Percentiles rank a stretch among this genome's conserved stretches.
These are phyloP conservation scores for Toxotes jaculatrix DNA, from an alignment of 2,113 vertebrate genomes.

Conservation along the genomic window DNA sequence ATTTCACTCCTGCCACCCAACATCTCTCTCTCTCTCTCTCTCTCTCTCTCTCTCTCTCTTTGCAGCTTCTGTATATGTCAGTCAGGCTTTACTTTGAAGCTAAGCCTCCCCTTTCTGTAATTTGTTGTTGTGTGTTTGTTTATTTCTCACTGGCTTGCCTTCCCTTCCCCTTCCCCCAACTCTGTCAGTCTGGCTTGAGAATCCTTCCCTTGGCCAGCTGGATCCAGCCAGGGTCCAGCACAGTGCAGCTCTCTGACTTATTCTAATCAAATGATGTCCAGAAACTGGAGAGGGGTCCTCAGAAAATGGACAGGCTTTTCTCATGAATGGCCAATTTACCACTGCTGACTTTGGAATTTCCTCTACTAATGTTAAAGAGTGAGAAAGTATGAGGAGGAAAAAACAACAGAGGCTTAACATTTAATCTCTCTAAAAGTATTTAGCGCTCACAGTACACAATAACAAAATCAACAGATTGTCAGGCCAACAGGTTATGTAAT, in stretches of 20 bases:
- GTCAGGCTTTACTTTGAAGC: conserved; percentile 68
- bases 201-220: conserved; percentile 36
- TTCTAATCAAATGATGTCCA: conserved; percentile 64
- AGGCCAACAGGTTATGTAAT: conserved; percentile 69
- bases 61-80: conserved; percentile 29
- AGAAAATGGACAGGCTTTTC: conserved; percentile 60
- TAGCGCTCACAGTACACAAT: conserved; percentile 58
- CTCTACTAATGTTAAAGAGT: conserved; percentile 38
- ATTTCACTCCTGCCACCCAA: conserved; percentile 28
- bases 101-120: conserved; percentile 57
- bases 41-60: conserved; percentile 18
- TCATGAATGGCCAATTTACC: conserved; percentile 48
- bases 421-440: conserved; percentile 75
- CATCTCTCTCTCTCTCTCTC: conserved; percentile 18
- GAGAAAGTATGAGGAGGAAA: conserved; percentile 47
- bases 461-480: conserved; percentile 65
- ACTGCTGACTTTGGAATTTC: conserved; percentile 59
- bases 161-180: conserved; percentile 19
- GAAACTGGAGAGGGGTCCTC: conserved; percentile 43
- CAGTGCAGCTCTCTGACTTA: conserved; percentile 44
- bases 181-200: conserved; percentile 56
- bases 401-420: conserved; percentile 68
- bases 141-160: conserved; percentile 47
- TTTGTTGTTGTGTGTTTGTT: conserved; percentile 65
- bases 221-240: conserved; percentile 39